Conservation (phyloP, 2,888 invertebrate genomes). For the Hyppa rectilinea region DNA sequence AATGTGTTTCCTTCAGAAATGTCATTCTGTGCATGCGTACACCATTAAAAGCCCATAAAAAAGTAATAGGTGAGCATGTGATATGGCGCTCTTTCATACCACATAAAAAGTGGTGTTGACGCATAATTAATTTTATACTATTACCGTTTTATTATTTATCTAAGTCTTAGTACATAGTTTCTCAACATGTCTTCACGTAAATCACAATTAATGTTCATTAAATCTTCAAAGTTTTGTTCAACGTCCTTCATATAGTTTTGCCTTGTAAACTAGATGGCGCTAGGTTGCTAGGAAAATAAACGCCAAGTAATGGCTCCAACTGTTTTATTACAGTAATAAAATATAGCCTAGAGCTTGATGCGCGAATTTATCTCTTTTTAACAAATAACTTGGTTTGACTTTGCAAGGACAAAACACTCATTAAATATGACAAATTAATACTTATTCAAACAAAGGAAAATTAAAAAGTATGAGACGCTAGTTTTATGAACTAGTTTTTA, state of each 20-base stretch:
- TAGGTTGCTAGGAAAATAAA: constrained; percentile 42
- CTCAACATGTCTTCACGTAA: constrained; percentile 51
- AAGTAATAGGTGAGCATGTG: constrained; percentile 58
- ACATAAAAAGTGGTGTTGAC: constrained; percentile 55
- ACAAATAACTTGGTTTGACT: constrained; percentile 58
- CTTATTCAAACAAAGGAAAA: constrained; percentile 47
- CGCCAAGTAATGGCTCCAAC: constrained; percentile 41
- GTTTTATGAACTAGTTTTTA: constrained; percentile 42
- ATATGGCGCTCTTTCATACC: constrained; percentile 40
- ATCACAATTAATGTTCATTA: constrained; percentile 55
- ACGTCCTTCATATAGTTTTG: constrained; percentile 46
- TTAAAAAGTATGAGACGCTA: constrained; percentile 18
- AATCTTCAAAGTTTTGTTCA: constrained; percentile 50
- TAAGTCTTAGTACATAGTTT: constrained; percentile 36
- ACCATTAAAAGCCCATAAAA: constrained; percentile 55
- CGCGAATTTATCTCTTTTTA: constrained; percentile 60
- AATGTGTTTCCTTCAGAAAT: constrained; percentile 31
- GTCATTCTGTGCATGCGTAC: constrained; percentile 40
- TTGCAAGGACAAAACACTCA: constrained; percentile 50
- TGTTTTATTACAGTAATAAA: constrained; percentile 63
- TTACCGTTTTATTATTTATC: constrained; percentile 59
- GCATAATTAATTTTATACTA: constrained; percentile 57
- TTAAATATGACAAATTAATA: constrained; percentile 51
- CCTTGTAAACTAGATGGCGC: constrained; percentile 61
- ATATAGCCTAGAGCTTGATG: constrained; percentile 51